Conservation (phyloP, 2,113 vertebrate genomes). For the Spermophilus dauricus region DNA sequence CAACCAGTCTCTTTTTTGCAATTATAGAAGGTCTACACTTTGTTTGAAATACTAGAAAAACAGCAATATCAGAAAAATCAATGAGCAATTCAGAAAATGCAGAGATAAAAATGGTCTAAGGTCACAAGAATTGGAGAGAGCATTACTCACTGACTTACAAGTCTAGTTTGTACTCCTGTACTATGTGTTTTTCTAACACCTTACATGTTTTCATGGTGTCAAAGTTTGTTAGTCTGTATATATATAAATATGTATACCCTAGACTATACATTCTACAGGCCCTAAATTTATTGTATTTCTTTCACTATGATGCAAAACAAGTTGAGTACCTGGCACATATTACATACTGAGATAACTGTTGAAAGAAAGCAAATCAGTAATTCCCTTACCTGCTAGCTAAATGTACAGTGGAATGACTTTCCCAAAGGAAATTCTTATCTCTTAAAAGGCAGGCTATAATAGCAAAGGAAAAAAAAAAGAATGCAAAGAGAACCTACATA, state of each 20-base stretch:
- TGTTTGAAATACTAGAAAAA: neutral
- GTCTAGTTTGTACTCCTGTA: neutral
- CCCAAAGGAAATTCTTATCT: neutral
- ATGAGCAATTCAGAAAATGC: neutral
- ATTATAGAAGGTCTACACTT: neutral
- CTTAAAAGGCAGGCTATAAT: neutral
- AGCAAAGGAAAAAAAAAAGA: too few relatives aligned
- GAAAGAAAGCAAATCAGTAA: neutral
- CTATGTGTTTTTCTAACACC: rapidly evolving
- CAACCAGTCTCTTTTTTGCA: neutral
- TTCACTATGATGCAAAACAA: neutral
- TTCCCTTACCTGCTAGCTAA: neutral
- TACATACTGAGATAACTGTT: neutral
- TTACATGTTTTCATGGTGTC: neutral
- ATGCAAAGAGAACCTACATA: too few relatives aligned
- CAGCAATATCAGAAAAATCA: neutral
- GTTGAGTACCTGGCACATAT: rapidly evolving
- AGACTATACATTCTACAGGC: neutral
- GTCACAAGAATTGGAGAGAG: neutral
- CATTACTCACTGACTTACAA: neutral
- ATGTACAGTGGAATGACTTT: neutral
- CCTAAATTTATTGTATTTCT: neutral
- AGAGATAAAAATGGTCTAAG: neutral
- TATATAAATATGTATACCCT: neutral
- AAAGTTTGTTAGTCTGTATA: neutral